Base-by-base conservation (phyloP, 2,113 vertebrate species). In the Eulemur rufifrons region DNA sequence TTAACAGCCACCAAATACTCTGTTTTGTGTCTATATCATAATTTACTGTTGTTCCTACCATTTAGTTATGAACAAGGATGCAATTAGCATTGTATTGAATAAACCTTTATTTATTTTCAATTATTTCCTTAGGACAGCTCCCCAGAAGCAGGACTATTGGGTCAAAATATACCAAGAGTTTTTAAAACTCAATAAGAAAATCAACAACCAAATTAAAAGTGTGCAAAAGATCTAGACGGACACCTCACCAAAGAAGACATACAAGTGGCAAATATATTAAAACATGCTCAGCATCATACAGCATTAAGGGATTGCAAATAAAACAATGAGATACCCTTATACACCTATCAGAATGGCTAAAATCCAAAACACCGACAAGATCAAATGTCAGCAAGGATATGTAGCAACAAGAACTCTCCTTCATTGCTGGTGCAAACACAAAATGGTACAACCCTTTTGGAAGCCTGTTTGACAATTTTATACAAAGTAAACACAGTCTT, bases 31-130 rank as follows among this genome's bases (percentile, higher is more conserved):
- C 50, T 61, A 20, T 50, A 69, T 21, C 71, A 69, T 45, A 71
- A 85, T 45, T 54, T n/a, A 63, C 47, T 77, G 45, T 82, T 59
- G 47, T 42, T 85, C 37, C 85, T 71, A 34, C 13, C 29, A 63
- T 73, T 63, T 89, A 77, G 18, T 73, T 80, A 85, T 37, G 11
- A 86, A 74, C 12, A 96, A 81, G 54, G 39, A 74, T 68, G 34
- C 15, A 63, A 17, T 64, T 85, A 50, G 8, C 50, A 87, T 82
- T 34, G 18, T 29, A 29, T 17, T 69, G 23, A 89, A 77, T 77
- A 77, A 90, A 77, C 54, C 18, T 90, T 90, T 80, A 86, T 61
- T 94, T 85, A 68, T 29, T 92, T 89, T 47, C 32, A 39, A 61
- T 71, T 59, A n/a, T 37, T 92, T 85, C 37, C 78, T 68, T 66